Evolutionary conservation across 2,888 invertebrate genomes (phyloP).

Genomic region (Scaptomyza tumidula): DNA sequence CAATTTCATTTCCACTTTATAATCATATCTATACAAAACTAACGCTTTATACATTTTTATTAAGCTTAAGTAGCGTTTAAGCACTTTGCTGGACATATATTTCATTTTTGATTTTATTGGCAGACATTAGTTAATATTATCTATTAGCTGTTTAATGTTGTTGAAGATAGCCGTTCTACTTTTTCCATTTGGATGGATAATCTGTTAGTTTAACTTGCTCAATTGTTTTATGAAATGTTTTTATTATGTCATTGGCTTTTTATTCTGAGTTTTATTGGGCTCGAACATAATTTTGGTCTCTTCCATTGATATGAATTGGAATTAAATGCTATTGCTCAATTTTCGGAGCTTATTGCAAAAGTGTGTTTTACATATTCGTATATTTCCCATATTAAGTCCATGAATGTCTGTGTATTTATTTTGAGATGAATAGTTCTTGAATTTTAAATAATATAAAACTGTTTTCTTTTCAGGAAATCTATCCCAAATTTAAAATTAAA

Average conservation of each 20-base stretch:
- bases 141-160: background rate
- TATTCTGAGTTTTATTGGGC: background rate
- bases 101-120: background rate
- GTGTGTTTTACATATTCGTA: too few relatives aligned
- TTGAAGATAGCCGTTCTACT: background rate
- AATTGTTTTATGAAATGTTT: background rate
- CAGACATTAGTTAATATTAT: background rate
- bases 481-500: too few relatives aligned
- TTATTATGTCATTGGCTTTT: background rate
- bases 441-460: too few relatives aligned
- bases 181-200: background rate
- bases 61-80: constrained; percentile 1
- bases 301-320: too few relatives aligned
- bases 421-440: too few relatives aligned
- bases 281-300: background rate
- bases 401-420: too few relatives aligned
- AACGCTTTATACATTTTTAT: constrained; percentile 10
- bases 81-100: background rate
- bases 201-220: too few relatives aligned
- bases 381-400: too few relatives aligned
- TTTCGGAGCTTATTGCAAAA: too few relatives aligned
- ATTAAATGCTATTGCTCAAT: too few relatives aligned
- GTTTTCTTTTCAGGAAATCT: too few relatives aligned
- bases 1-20: constrained; percentile 23
- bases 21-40: constrained; percentile 15